These are phyloP conservation scores for Grantiella picta DNA, from an alignment of 2,113 vertebrate genomes.

Conservation along the genomic window DNA sequence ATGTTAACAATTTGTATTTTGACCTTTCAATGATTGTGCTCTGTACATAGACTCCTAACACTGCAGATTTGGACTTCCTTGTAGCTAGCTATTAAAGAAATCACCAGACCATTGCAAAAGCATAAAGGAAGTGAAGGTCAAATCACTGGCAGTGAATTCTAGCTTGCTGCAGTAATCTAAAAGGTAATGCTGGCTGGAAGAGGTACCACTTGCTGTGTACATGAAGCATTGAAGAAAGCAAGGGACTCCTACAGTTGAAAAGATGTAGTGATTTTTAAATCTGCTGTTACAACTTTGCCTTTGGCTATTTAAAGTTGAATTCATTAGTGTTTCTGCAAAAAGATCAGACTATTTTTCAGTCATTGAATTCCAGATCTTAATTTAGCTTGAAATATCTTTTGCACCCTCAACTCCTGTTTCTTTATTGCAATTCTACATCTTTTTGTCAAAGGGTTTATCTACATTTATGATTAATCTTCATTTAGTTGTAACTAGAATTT, in stretches of 20 bases:
- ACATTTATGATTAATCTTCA: background rate
- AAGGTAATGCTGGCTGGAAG: background rate
- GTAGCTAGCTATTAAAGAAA: slow-evolving; percentile 36
- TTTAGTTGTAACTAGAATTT: background rate
- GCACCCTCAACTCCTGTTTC: background rate
- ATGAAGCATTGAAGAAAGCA: background rate
- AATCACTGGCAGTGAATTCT: background rate
- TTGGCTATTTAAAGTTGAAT: background rate
- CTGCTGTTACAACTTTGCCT: background rate
- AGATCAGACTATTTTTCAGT: background rate
- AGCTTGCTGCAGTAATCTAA: background rate
- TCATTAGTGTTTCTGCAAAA: background rate
- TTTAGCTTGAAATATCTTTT: background rate
- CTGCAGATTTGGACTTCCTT: background rate
- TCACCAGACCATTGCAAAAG: slow-evolving; percentile 8
- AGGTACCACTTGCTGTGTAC: background rate
- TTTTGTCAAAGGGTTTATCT: background rate
- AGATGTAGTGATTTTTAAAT: background rate
- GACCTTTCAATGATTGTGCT: background rate
- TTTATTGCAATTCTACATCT: background rate
- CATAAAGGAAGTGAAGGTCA: slow-evolving; percentile 30
- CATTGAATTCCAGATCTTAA: background rate
- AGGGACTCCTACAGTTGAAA: background rate
- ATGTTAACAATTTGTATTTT: background rate
- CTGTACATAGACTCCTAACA: background rate